phyloP scores from a whole-genome alignment of 2,888 invertebrate genomes.

The Glyphotaelius pellucidus region DNA sequence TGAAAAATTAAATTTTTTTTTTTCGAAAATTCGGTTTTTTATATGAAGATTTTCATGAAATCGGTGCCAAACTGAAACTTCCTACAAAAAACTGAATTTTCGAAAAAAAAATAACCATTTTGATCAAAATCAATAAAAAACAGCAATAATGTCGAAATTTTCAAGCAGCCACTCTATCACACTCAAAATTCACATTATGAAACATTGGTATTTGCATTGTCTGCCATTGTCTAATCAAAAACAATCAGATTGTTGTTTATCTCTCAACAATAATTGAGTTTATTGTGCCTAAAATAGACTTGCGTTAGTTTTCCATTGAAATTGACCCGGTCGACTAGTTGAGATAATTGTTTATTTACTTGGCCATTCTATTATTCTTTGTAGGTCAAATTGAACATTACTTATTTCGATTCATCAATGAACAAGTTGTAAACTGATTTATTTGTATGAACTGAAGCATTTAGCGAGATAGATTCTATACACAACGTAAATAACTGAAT shows the following conservation, averaged over 20 bases:
- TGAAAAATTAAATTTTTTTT: too few species aligned
- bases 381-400: not conserved
- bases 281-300: not conserved
- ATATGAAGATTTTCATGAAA: too few species aligned
- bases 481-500: too few species aligned
- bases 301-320: not conserved
- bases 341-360: not conserved
- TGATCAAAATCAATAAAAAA: too few species aligned
- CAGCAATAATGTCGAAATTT: too few species aligned
- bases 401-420: not conserved
- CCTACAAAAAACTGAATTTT: too few species aligned
- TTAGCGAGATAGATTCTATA: not conserved
- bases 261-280: slow-evolving; percentile 58
- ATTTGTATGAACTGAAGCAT: not conserved
- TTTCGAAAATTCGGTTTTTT: too few species aligned
- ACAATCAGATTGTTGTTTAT: not conserved
- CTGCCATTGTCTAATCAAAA: not conserved
- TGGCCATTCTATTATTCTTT: not conserved
- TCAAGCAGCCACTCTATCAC: too few species aligned
- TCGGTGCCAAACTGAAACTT: too few species aligned
- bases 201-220: not conserved
- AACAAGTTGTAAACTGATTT: not conserved
- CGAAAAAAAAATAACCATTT: too few species aligned
- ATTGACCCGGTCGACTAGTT: not conserved
- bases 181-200: not conserved